Conservation (phyloP, 2,888 invertebrate species). For the Ecliptopera silaceata region DNA sequence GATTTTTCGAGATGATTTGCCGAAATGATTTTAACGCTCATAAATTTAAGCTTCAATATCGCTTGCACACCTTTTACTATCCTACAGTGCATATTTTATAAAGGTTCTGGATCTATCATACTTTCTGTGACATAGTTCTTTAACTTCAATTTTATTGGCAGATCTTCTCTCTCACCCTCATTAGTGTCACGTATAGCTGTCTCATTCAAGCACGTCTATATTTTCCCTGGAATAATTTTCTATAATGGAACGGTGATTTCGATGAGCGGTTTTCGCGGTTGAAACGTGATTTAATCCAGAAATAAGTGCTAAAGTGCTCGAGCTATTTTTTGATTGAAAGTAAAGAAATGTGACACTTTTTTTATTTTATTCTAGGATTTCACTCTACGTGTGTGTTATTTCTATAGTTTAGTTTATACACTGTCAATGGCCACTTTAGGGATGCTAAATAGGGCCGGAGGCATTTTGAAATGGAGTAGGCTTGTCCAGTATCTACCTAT, state of each 20-base stretch:
- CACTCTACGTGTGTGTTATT: no score
- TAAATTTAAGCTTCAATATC: background rate
- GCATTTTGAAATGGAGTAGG: no score
- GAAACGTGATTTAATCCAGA: slow-evolving; percentile 20
- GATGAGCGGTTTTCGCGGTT: slow-evolving; percentile 19
- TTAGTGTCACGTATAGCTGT: slow-evolving; percentile 22
- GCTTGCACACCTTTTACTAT: background rate
- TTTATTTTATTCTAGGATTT: background rate
- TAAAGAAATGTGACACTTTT: slow-evolving; percentile 2
- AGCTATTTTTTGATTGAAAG: slow-evolving; percentile 9
- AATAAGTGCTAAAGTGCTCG: slow-evolving; percentile 12
- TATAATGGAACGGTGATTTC: slow-evolving; percentile 38
- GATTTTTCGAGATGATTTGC: background rate
- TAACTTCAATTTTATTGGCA: slow-evolving; percentile 11
- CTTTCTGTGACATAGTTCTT: slow-evolving; percentile 4
- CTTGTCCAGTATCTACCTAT: no score
- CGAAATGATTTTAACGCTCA: background rate
- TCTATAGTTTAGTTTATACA: no score
- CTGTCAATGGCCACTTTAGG: no score
- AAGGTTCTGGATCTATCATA: background rate
- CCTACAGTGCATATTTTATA: background rate
- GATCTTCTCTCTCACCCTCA: slow-evolving; percentile 29
- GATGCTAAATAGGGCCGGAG: no score
- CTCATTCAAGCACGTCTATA: slow-evolving; percentile 37
- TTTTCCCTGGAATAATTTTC: slow-evolving; percentile 43